Conservation (phyloP, 2,113 vertebrate genomes). For the Caloenas nicobarica region DNA sequence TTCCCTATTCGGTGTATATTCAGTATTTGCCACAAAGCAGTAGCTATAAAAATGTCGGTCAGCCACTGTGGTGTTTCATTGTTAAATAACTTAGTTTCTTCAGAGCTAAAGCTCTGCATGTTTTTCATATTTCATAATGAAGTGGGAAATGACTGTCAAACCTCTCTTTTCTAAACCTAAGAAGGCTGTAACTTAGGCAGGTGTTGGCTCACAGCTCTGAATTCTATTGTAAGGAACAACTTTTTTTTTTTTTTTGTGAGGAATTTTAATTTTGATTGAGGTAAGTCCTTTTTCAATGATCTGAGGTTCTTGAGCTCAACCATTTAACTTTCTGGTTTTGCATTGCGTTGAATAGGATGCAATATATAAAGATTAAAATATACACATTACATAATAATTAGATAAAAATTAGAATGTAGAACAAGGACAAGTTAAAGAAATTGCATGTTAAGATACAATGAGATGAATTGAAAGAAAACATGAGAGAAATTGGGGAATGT, state of each 20-base stretch:
- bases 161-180: neutral
- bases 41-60: neutral
- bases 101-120: neutral
- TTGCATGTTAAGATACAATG: neutral
- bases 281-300: neutral
- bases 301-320: neutral
- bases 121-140: neutral
- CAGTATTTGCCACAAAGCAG: neutral
- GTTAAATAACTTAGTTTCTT: neutral
- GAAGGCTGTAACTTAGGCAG: neutral
- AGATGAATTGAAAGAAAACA: neutral
- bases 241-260: neutral
- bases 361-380: neutral
- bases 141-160: neutral
- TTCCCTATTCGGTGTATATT: neutral
- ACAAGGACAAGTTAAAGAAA: slow-evolving; percentile 1
- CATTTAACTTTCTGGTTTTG: neutral
- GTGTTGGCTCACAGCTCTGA: neutral
- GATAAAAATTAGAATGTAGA: neutral
- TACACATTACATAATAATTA: neutral
- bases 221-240: neutral
- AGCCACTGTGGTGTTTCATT: neutral
- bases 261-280: neutral
- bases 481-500: neutral
- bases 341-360: neutral